Evolutionary conservation across 2,113 vertebrate genomes (phyloP), one percentile per base, ranked within the genome.

Genomic region (Saimiri boliviensis): DNA sequence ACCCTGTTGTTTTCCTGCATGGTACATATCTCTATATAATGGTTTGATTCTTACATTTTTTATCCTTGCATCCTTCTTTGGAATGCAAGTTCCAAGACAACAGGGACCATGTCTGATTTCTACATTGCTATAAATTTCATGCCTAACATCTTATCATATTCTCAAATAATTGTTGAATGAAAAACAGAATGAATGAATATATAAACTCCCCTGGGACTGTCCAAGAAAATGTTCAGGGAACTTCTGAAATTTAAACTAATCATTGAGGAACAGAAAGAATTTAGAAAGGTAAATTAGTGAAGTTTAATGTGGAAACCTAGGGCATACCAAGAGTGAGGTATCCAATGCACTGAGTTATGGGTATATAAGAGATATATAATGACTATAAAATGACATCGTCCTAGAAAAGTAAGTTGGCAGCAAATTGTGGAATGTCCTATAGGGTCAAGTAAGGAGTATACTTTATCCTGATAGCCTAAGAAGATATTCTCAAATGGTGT

Each of bases 171-270:
- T 81, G 32, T 87, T 83, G 32, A 94, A 79, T 74, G 32, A 86
- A 92, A 27, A 4, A 47, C 30, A 70, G 54, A 91, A 80, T 68
- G 27, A 40, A 74, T 76, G 14, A 23, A 79, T 83, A 68, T 60
- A 45, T 76, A 77, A 76, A 23, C 37, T 8, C 25, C 93, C 19
- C 14, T 89, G 40, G 10, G 60, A n/a, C 81, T 79, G 6, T 77
- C 92, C 17, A 94, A 45, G 42, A 80, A 79, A 56, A 89, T 73
- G 19, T 80, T 92, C 49, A 45, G 21, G 27, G 49, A 71, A 27
- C 40, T 76, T 80, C 37, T 47, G 58, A 87, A 94, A 93, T 95
- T 63, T 97, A n/a, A 89, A 87, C 40, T n/a, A 45, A 71, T n/a
- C 8, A 5, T 86, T 71, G 27, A 95, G 86, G 30, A 89, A 42